Percentiles rank a stretch among this genome's conserved stretches.
phyloP scores from a whole-genome alignment of 2,888 invertebrate species.

The Tiliacea citrago region DNA sequence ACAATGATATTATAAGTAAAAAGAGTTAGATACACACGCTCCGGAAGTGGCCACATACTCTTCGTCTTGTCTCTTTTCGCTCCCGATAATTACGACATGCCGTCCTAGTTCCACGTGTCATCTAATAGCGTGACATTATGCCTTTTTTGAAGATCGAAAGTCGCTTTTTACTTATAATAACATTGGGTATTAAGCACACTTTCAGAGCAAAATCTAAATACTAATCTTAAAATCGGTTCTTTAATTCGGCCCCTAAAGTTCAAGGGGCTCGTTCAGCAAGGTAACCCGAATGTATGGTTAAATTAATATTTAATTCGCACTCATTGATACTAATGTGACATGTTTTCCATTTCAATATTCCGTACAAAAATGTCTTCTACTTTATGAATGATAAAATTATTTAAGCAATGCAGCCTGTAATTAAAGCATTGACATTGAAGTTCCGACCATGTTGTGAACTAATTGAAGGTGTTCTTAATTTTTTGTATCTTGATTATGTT shows the following conservation, averaged over 20 bases:
- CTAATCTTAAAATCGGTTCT: not conserved
- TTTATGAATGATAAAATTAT: conserved; percentile 28
- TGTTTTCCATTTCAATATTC: conserved; percentile 27
- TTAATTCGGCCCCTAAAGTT: conserved; percentile 13
- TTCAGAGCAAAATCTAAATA: not conserved
- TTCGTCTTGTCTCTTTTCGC: too few species aligned
- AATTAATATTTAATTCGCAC: conserved; percentile 16
- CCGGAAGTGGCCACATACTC: too few species aligned
- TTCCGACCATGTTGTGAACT: conserved; percentile 38
- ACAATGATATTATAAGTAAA: too few species aligned
- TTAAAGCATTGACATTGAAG: conserved; percentile 51
- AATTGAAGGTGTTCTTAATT: conserved; percentile 34
- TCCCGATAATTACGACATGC: too few species aligned
- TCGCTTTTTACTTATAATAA: too few species aligned
- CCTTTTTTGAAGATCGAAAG: too few species aligned
- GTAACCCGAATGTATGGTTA: conserved; percentile 22
- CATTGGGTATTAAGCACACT: not conserved
- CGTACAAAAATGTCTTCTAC: conserved; percentile 22
- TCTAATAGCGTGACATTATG: too few species aligned
- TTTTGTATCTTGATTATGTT: conserved; percentile 25
- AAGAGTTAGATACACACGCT: too few species aligned
- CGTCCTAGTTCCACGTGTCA: too few species aligned
- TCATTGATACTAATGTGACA: conserved; percentile 11
- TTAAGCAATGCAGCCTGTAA: conserved; percentile 29
- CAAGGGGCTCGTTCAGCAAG: conserved; percentile 30